Base-by-base conservation (phyloP, 92 coral and sea anemone species). In the Zoanthus sociatus region DNA sequence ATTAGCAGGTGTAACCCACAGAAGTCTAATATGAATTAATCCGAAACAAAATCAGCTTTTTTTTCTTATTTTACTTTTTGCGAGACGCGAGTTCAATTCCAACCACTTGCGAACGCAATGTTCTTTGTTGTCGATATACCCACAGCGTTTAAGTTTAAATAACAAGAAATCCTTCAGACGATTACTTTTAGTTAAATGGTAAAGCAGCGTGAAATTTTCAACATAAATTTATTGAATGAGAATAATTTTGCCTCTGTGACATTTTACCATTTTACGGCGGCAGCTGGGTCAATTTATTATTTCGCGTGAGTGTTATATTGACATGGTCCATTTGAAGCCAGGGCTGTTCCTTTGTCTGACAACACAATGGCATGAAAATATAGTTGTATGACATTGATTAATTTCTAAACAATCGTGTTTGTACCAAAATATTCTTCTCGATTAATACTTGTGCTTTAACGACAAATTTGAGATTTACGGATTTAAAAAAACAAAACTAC, bases 231-330 rank as follows among this genome's bases (percentile, higher is more conserved):
- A 20, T 15, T 66, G 85, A 81, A 81, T 44, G 73, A 66, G 75
- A 51, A 66, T 67, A 46, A 67, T 81, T 81, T 64, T 81, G 63
- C 32, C 20, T 51, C 26, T 53, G n/a, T 50, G 55, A 50, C 85
- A 11, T 81, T 81, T 32, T 45, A 66, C 15, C 56, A 20, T 63
- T 79, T 46, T 68, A 9, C n/a, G 33, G 21, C 21, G 66, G 82
- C 85, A 81, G 85, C 85, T 81, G 85, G 73, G 31, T 17, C 15
- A 17, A 26, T 18, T 10, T 21, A 46, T 10, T 12, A 46, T 45
- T 81, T 81, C 75, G 85, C 85, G 75, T 81, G 85, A 64, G 85
- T 58, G 44, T 81, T 64, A 45, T 81, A 81, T 81, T 81, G 73
- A 79, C 73, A 81, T 70, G 85, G 73, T 66, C 73, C 85, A 66